A percentile compares a stretch with the other conserved stretches of the same genome.
Evolutionary conservation across 1,140 invertebrate genomes (phyloP).

Genomic region (Bilobella aurantiaca): DNA sequence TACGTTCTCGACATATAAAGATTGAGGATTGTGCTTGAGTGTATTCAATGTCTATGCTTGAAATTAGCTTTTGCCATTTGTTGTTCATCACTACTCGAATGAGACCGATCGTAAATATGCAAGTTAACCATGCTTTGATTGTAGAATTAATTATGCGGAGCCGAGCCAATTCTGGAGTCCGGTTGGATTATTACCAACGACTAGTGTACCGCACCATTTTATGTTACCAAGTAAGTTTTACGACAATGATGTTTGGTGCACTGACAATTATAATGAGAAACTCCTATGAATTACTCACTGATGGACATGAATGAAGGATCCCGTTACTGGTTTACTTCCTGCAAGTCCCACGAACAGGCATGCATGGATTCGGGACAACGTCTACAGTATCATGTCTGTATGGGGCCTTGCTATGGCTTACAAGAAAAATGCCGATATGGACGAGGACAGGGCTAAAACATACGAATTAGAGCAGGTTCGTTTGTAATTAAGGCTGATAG

Average conservation of each 20-base stretch:
- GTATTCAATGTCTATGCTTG: too few relatives aligned
- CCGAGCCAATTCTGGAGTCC: slow-evolving; percentile 85
- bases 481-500: not conserved
- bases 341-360: slow-evolving; percentile 75
- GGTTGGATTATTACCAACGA: slow-evolving; percentile 87
- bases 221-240: slow-evolving; percentile 58
- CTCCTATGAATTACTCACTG: not conserved
- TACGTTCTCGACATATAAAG: too few relatives aligned
- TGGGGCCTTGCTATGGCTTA: slow-evolving; percentile 98
- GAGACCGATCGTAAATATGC: too few relatives aligned
- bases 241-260: too few relatives aligned
- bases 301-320: slow-evolving; percentile 54
- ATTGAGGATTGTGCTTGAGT: too few relatives aligned
- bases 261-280: not conserved
- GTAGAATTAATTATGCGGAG: too few relatives aligned
- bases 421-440: slow-evolving; percentile 95
- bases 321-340: slow-evolving; percentile 85
- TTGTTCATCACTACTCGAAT: too few relatives aligned
- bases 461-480: slow-evolving; percentile 85
- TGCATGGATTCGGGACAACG: slow-evolving; percentile 97
- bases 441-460: slow-evolving; percentile 94
- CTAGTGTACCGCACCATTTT: slow-evolving; percentile 85
- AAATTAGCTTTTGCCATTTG: too few relatives aligned
- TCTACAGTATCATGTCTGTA: slow-evolving; percentile 93
- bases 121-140: too few relatives aligned